phyloP scores from a whole-genome alignment of 23 tunicate species.

The Phallusia fumigata region DNA sequence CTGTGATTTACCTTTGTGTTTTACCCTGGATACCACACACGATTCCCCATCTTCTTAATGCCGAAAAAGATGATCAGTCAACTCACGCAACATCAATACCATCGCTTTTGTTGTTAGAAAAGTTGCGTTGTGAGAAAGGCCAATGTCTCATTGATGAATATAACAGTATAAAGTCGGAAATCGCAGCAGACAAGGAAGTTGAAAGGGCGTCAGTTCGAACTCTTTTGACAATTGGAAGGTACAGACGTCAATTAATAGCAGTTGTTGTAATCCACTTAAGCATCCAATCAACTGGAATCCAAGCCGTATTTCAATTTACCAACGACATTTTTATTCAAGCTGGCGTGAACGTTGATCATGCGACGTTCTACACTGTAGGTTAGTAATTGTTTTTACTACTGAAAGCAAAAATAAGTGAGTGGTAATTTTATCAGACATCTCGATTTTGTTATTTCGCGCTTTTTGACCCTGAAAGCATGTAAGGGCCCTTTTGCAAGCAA shows the following conservation, averaged over 20 bases:
- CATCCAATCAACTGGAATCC: conserved; percentile 30
- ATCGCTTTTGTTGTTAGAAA: conserved; percentile 4
- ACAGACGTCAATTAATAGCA: conserved; percentile 36
- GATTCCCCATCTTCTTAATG: neutral
- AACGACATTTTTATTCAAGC: conserved; percentile 30
- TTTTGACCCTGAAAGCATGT: too few relatives aligned
- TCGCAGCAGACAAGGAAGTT: neutral
- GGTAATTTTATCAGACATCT: neutral
- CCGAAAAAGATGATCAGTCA: neutral
- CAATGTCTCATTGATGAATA: conserved; percentile 11
- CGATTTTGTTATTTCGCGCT: too few relatives aligned
- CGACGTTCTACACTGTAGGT: conserved; percentile 41
- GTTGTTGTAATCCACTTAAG: neutral
- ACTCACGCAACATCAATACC: neutral
- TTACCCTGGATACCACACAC: conserved; percentile 47
- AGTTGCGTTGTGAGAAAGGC: conserved; percentile 4
- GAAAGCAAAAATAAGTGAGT: too few relatives aligned
- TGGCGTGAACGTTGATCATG: conserved; percentile 19
- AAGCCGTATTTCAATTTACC: conserved; percentile 28
- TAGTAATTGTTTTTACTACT: neutral
- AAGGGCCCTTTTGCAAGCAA: too few relatives aligned
- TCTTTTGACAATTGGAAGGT: neutral
- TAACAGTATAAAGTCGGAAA: conserved; percentile 5
- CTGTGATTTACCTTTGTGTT: conserved; percentile 23
- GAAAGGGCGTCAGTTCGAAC: conserved; percentile 14